Evolutionary conservation across 1,140 invertebrate genomes (phyloP).

Genomic region (Trichonephila clavata): DNA sequence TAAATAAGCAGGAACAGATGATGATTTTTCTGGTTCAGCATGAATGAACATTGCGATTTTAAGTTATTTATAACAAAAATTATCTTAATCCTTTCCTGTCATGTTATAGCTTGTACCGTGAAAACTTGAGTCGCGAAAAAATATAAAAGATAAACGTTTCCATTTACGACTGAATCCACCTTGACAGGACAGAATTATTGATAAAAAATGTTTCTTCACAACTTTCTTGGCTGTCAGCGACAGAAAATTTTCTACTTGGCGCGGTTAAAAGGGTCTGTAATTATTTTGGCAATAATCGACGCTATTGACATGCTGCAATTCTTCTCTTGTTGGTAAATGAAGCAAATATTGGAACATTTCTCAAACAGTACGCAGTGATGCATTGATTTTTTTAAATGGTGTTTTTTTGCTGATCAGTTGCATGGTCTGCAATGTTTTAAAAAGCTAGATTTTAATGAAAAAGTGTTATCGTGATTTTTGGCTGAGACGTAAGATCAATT

Average conservation of each 20-base stretch:
- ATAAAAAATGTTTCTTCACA: background rate
- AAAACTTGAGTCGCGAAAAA: background rate
- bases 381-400: background rate
- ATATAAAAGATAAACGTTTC: slow-evolving; percentile 22
- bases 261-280: background rate
- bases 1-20: background rate
- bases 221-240: background rate
- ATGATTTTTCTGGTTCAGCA: background rate
- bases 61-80: slow-evolving; percentile 33
- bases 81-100: background rate
- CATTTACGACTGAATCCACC: background rate
- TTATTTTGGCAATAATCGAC: slow-evolving; percentile 36
- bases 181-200: slow-evolving; percentile 29
- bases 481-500: no score
- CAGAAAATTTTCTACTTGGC: background rate
- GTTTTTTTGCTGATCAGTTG: background rate
- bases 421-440: background rate
- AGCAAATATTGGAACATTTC: background rate
- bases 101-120: background rate
- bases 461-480: background rate
- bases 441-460: background rate
- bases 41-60: background rate
- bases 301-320: background rate
- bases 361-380: background rate
- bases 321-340: background rate